Percentiles rank a stretch among this genome's conserved stretches.
These are phyloP conservation scores for Luscinia luscinia DNA, from an alignment of 2,797 vertebrate species.

Conservation along the genomic window DNA sequence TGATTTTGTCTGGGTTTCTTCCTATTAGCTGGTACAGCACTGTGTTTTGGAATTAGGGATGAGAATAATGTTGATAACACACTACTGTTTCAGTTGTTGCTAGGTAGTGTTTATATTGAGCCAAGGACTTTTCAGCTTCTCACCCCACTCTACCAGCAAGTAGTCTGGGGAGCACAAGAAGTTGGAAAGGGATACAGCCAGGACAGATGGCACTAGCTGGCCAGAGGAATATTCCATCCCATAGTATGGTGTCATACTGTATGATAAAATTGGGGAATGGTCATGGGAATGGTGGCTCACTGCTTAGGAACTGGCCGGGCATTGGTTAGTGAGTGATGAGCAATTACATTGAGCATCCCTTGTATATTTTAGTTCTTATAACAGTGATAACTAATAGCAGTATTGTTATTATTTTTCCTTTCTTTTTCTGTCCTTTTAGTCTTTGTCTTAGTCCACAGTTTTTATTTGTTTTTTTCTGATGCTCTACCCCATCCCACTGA, in stretches of 20 bases:
- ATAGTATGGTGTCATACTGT: neutral
- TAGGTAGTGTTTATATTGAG: neutral
- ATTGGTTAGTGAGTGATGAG: neutral
- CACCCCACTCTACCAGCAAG: neutral
- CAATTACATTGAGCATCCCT: neutral
- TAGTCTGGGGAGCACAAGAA: neutral
- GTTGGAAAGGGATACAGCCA: neutral
- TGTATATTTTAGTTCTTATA: neutral
- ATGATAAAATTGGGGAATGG: neutral
- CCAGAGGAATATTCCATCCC: neutral
- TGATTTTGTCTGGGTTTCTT: neutral
- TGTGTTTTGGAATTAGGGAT: neutral
- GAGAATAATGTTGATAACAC: neutral
- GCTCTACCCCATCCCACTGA: neutral
- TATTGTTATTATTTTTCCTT: neutral
- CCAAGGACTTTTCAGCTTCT: neutral
- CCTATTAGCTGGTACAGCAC: neutral
- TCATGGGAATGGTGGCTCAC: neutral
- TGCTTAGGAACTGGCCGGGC: fast-evolving
- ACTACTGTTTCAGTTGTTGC: neutral
- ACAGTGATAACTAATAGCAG: neutral
- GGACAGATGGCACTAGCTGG: neutral
- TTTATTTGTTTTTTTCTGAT: neutral
- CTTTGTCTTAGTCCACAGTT: neutral
- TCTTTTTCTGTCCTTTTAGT: neutral